Conservation (phyloP, 2,113 vertebrate species). For the Toxostoma redivivum region DNA sequence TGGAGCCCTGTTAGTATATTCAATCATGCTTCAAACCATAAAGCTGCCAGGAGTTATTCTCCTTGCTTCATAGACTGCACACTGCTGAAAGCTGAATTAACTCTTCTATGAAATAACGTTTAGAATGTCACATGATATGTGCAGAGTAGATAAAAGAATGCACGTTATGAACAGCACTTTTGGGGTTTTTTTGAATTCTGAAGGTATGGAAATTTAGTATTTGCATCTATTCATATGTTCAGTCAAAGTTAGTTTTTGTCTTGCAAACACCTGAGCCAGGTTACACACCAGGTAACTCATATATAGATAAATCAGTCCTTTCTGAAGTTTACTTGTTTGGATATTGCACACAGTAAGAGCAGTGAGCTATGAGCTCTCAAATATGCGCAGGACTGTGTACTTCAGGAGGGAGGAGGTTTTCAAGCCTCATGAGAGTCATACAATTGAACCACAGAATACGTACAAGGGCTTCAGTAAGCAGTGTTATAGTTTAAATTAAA, state of each 20-base stretch:
- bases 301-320: background rate
- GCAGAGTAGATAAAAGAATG: background rate
- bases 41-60: constrained; percentile 17
- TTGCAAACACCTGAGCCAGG: background rate
- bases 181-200: background rate
- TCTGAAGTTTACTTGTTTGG: background rate
- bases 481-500: background rate
- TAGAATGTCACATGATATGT: background rate
- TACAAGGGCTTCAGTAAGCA: background rate
- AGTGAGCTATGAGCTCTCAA: background rate
- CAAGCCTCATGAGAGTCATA: background rate
- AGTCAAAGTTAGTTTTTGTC: background rate
- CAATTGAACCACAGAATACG: background rate
- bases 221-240: background rate
- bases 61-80: constrained; percentile 30
- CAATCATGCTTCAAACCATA: constrained; percentile 44
- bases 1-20: constrained; percentile 37
- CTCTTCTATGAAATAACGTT: background rate
- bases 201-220: background rate
- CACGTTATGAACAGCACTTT: background rate
- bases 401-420: background rate
- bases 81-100: constrained; percentile 38
- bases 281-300: background rate
- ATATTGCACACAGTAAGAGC: background rate
- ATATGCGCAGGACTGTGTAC: background rate